Base-by-base conservation (phyloP, 2,888 invertebrate genomes). In the Drosophila sordidapex region DNA sequence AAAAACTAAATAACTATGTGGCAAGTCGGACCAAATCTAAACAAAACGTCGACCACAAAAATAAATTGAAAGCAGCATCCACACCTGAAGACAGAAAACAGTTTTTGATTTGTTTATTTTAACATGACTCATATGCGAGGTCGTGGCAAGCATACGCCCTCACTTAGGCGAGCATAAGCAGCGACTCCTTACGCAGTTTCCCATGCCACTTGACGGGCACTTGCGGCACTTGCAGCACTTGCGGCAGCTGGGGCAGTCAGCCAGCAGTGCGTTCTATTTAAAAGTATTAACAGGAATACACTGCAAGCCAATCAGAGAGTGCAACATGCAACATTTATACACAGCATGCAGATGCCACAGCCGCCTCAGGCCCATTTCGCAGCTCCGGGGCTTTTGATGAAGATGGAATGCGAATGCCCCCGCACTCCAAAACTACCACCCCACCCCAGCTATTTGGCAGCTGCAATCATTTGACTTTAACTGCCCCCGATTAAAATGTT, bases 391-490 rank as follows among this genome's bases (percentile, higher is more conserved):
- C 76, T 86, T 85, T 85, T 85, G 85, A 85, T 85, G 90, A 81
- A 81, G 89, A 89, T 74, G 90, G 88, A 85, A 85, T 89, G 81
- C 70, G 67, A 67, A 57, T 51, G 64, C 71, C 57, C 75, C 69
- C 43, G 40, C 18, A 21, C 48, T 21, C n/a, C 15, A 25, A 46
- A 8, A 2, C 8, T 25, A 8, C 21, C 15, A 15, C 25, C 46
- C 15, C 46, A 46, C 40, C 29, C 15, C 31, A 31, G 2, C 5
- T 48, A 27, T 58, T 58, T 53, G 52, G 56, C 82, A 89, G 89
- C 87, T 85, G 88, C 87, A 85, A 81, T 79, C 90, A 78, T 86
- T 85, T 85, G 90, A 85, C 90, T 88, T 72, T 62, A 58, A 70
- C 60, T 86, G 78, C 63, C 74, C 74, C 66, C 52, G 57, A 54